These are phyloP conservation scores for Panopea generosa DNA, from an alignment of 2,888 invertebrate genomes.

Conservation along the genomic window DNA sequence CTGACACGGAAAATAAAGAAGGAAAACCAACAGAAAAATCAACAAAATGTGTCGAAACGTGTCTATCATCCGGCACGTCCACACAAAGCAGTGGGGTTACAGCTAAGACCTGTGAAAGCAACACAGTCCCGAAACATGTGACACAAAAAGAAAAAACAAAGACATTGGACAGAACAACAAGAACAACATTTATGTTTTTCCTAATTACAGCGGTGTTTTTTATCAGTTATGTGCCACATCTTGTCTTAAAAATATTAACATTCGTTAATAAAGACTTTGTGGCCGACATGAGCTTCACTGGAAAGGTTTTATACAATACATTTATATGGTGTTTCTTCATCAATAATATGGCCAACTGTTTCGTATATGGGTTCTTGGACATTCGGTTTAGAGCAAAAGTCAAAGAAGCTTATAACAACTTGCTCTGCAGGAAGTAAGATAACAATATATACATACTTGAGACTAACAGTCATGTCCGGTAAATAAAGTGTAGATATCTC, in stretches of 20 bases:
- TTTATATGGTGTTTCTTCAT: conserved; percentile 74
- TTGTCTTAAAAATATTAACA: conserved; percentile 64
- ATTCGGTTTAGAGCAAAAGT: conserved; percentile 66
- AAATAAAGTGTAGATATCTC: too few species aligned
- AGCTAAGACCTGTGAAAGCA: too few species aligned
- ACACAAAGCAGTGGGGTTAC: too few species aligned
- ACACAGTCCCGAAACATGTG: too few species aligned
- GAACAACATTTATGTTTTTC: conserved; percentile 71
- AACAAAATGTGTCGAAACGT: too few species aligned
- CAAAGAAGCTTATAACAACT: not conserved
- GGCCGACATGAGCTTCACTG: conserved; percentile 46
- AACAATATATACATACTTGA: too few species aligned
- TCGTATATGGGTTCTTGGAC: conserved; percentile 77
- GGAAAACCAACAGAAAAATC: too few species aligned
- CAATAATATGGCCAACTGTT: conserved; percentile 73
- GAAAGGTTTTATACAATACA: conserved; percentile 65
- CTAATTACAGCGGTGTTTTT: conserved; percentile 72
- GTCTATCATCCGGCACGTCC: too few species aligned
- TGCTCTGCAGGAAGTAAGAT: not conserved
- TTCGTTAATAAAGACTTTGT: conserved; percentile 64
- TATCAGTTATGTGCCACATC: conserved; percentile 72
- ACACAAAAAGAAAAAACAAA: too few species aligned
- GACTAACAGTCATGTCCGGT: too few species aligned
- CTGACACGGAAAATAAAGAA: too few species aligned
- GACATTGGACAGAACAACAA: conserved; percentile 16